Base-by-base conservation (phyloP, 2,797 vertebrate species). In the Bradypus variegatus region DNA sequence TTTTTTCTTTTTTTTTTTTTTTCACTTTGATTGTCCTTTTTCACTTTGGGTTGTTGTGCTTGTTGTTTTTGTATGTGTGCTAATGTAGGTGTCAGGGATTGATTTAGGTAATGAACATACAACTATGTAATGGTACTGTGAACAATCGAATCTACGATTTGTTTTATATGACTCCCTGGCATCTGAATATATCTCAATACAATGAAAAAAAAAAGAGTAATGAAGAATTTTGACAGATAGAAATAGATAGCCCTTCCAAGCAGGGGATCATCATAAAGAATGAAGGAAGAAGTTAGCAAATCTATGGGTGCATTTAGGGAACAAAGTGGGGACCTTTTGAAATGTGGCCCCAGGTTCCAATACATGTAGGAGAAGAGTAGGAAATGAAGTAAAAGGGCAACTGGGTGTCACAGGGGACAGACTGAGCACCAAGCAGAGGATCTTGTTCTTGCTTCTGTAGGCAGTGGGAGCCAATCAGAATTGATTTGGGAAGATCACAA, bases 181-280 rank as follows among this genome's bases (percentile, higher is more conserved):
- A n/a, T n/a, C n/a, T n/a, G n/a, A n/a, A n/a, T n/a, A n/a, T n/a
- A n/a, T n/a, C n/a, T n/a, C n/a, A n/a, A n/a, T n/a, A n/a, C n/a
- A n/a, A n/a, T n/a, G n/a, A n/a, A n/a, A n/a, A n/a, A n/a, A n/a
- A n/a, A n/a, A n/a, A n/a, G n/a, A n/a, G n/a, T n/a, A n/a, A n/a
- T n/a, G 25, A 88, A 88, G 70, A 90, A 12, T n/a, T 94, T 70
- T 77, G 60, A 85, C 69, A 93, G 31, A 58, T 27, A 89, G 69
- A 87, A 89, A 70, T 29, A 90, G 67, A 65, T 29, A 90, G 72
- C 41, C 31, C 69, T 90, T 93, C 45, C 19, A 62, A 38, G 11
- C 29, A 93, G 48, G 38, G 16, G 64, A 45, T 87, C 88, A 72
- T 78, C 48, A n/a, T 15, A 77, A 87, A 88, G 60, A 91, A 75